These are phyloP conservation scores for Puma concolor DNA, from an alignment of 2,113 vertebrate species.

Conservation along the genomic window DNA sequence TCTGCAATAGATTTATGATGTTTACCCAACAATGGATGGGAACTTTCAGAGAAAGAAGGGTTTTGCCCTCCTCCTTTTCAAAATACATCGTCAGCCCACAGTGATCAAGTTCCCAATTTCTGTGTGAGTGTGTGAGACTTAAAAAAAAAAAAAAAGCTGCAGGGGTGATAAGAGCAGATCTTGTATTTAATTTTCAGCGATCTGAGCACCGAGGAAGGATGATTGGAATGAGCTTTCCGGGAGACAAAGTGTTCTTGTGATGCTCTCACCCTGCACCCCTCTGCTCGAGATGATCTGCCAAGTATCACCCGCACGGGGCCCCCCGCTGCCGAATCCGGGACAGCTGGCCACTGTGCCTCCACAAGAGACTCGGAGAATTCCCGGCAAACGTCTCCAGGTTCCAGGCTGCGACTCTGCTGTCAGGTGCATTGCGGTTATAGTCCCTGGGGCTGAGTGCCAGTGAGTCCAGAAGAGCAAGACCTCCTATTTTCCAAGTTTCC, in stretches of 20 bases:
- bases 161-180: neutral
- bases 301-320: neutral
- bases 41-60: slow-evolving; percentile 55
- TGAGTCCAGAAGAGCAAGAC: neutral
- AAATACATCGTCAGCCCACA: slow-evolving; percentile 47
- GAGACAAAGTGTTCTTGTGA: neutral
- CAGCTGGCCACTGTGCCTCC: neutral
- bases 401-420: neutral
- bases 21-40: slow-evolving; percentile 74
- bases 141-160: neutral
- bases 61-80: slow-evolving; percentile 22
- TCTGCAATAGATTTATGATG: slow-evolving; percentile 74
- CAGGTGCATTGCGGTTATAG: accelerated
- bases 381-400: accelerated
- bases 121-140: neutral
- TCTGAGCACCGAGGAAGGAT: neutral
- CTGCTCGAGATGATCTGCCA: neutral
- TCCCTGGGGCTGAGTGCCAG: neutral
- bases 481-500: neutral
- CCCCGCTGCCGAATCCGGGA: neutral
- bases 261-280: accelerated
- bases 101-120: slow-evolving; percentile 56
- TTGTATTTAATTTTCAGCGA: neutral
- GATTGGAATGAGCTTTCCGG: neutral
- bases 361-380: neutral